These are phyloP conservation scores for Synergus itoensis DNA, from an alignment of 2,888 invertebrate species.

Conservation along the genomic window DNA sequence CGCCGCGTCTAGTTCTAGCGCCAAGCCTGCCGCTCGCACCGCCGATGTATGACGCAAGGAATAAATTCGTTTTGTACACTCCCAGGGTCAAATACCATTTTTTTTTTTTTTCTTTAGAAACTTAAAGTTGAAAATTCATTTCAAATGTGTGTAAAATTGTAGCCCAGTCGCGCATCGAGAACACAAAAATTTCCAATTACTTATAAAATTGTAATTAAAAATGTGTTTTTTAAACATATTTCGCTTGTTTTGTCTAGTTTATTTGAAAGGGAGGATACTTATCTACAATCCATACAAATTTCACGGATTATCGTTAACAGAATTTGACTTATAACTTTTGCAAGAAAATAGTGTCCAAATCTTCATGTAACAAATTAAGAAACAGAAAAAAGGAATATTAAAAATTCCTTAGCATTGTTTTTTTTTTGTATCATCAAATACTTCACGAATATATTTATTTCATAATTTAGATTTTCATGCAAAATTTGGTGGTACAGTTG, in stretches of 20 bases:
- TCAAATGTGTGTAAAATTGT: neutral
- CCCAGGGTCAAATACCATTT: neutral
- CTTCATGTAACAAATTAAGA: too few relatives aligned
- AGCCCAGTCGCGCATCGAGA: neutral
- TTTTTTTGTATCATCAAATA: too few relatives aligned
- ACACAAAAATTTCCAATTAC: neutral
- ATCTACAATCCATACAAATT: too few relatives aligned
- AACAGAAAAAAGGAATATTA: too few relatives aligned
- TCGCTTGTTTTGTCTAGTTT: neutral
- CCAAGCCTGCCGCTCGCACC: neutral
- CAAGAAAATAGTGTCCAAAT: too few relatives aligned
- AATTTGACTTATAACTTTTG: too few relatives aligned
- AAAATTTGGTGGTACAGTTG: too few relatives aligned
- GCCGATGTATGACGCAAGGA: neutral
- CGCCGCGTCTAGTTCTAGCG: neutral
- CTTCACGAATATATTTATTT: too few relatives aligned
- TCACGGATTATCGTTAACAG: too few relatives aligned
- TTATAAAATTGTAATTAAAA: neutral
- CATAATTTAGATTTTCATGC: too few relatives aligned
- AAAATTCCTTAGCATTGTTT: too few relatives aligned
- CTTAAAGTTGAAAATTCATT: neutral
- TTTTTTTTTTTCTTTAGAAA: neutral
- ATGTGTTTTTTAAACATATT: neutral
- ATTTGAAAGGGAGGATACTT: neutral
- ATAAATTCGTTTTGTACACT: neutral